Base-by-base conservation (phyloP, 2,888 invertebrate species). In the Diarsia mendica region DNA sequence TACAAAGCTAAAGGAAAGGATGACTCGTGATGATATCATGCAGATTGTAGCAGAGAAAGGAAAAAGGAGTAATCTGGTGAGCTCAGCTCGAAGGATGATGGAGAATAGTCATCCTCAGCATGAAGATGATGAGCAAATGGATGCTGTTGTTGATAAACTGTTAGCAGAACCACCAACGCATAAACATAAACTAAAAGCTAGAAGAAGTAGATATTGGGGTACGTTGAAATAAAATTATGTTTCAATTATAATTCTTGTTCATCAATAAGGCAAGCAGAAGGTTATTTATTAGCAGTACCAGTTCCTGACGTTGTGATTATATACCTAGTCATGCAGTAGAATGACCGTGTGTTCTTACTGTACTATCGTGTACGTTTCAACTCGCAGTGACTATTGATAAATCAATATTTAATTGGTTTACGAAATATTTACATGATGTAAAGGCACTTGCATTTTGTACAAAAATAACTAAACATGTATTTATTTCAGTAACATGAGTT, bases 11-110 rank as follows among this genome's bases (percentile, higher is more conserved):
- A 96, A 96, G 84, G 92, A 94, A 69, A 95, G 91, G 72, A 92
- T 96, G 91, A 96, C 93, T 60, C 91, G 96, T 84, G 95, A 96
- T 84, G 96, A 96, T 72, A 88, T 96, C 6, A 51, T 94, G 15
- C 88, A 89, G 48, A 91, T 95, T 64, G 64, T 95, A 33, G 84
- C 87, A 20, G 87, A 92, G 23, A 91, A 74, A 79, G 89, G 87
- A 4, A 83, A 82, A 1, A 82, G 85, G n/a, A 82, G 74, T 0
- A 88, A 80, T 11, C 71, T 93, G 13, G 85, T 90, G 39, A 90
- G 89, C 39, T 91, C 93, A 11, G 94, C 93, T 4, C 91, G 95
- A 76, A 92, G 92, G 75, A 89, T 90, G 80, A 91, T 94, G 90
- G 83, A 78, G 4, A 81, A 87, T 4, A 84, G 87, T 39, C 61